Evolutionary conservation across 2,113 vertebrate species (phyloP), one percentile per base, ranked within the genome.

Genomic region (Triplophysa tibetana): DNA sequence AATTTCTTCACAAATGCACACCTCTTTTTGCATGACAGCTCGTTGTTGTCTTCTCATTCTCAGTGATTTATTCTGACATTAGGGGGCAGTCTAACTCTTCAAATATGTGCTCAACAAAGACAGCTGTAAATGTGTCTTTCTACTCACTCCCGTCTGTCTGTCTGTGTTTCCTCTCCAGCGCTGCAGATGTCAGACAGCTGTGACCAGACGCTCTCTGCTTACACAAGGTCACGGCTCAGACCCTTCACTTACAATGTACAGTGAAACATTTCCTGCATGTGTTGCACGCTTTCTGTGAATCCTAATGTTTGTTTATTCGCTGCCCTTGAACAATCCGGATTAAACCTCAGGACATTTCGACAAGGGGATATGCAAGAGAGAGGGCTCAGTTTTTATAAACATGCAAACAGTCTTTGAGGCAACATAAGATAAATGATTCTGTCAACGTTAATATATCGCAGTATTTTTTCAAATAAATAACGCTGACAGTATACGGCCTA

Each of bases 1-100:
- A 50, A 13, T 50, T 50, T 50, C 48, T 16, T 16, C 48, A 16
- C 3, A 50, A 50, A 14, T 50, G 48, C 9, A 16, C 5, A 54
- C 13, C 0, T 1, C 19, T 17, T 54, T 16, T 2, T 56, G 7
- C 7, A 1, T 19, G 14, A 17, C 52, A 16, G 4, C 52, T 70
- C 4, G 33, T n/a, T 70, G 12, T 21, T 54, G 52, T 63, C 0
- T 65, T 68, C 0, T 75, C 21, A 17, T 61, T 45, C 43, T 58
- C 2, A 17, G 45, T 69, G 17, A 41, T 75, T 62, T 21, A 24
- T 38, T 24, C 8, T 1, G 67, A 21, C 90, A 89, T 73, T 81
- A 90, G 91, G 87, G 88, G 91, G 89, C 90, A 90, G 84, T 87
- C 13, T 90, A 81, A 80, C 3, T 84, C 82, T 75, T 79, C 33